A percentile compares a stretch with the other conserved stretches of the same genome.
Conservation (phyloP, 1,140 invertebrate genomes). For the Trachymyrmex cornetzi region DNA sequence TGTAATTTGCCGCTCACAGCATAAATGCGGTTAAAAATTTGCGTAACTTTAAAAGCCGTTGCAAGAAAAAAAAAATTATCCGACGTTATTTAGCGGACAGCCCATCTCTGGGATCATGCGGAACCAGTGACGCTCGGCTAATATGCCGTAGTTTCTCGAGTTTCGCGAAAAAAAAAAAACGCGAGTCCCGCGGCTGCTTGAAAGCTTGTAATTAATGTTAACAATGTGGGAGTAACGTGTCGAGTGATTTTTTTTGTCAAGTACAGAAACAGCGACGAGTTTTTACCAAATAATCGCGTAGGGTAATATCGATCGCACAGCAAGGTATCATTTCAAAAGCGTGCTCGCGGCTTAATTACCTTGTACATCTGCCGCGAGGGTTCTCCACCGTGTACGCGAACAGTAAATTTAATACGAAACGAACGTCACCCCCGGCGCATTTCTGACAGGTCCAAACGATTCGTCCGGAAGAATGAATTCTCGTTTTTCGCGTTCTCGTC, state of each 20-base stretch:
- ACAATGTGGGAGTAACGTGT: background rate
- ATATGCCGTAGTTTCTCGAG: constrained; percentile 29
- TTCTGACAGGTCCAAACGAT: constrained; percentile 58
- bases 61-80: constrained; percentile 1
- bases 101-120: background rate
- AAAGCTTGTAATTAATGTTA: constrained; percentile 51
- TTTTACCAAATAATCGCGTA: constrained; percentile 1
- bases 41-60: constrained; percentile 19
- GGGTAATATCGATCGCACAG: constrained; percentile 1
- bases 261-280: background rate
- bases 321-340: constrained; percentile 42
- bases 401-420: constrained; percentile 53
- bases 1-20: constrained; percentile 22
- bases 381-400: background rate
- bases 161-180: background rate
- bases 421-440: constrained; percentile 43
- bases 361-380: constrained; percentile 12
- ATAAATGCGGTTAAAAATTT: constrained; percentile 27
- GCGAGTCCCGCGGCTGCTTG: background rate
- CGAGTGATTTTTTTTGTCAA: constrained; percentile 12
- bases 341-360: constrained; percentile 40
- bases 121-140: constrained; percentile 2
- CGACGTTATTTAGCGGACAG: constrained; percentile 16
- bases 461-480: constrained; percentile 63
- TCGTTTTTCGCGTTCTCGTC: constrained; percentile 51